These are phyloP conservation scores for Drosophila falleni DNA, from an alignment of 2,888 invertebrate genomes.

Conservation along the genomic window DNA sequence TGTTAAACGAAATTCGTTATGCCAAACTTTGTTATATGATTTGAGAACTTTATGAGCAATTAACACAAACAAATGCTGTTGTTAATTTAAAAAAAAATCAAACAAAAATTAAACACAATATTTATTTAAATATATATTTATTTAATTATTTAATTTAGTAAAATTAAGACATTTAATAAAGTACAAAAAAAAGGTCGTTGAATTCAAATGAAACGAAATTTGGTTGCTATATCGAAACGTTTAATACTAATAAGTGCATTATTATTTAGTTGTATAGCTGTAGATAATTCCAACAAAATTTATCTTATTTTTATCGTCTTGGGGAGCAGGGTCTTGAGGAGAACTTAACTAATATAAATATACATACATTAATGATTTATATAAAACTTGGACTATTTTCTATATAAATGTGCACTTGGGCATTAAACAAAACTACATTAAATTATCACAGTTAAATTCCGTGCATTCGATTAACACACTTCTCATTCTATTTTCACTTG, in stretches of 20 bases:
- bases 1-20: slow-evolving; percentile 41
- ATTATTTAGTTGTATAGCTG: slow-evolving; percentile 18
- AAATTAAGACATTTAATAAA: slow-evolving; percentile 25
- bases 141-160: slow-evolving; percentile 29
- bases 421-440: slow-evolving; percentile 62
- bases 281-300: slow-evolving; percentile 4
- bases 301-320: slow-evolving; percentile 6
- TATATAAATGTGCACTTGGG: slow-evolving; percentile 64
- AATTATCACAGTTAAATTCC: slow-evolving; percentile 81
- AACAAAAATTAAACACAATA: slow-evolving; percentile 32
- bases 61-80: slow-evolving; percentile 16
- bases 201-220: slow-evolving; percentile 19
- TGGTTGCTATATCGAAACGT: slow-evolving; percentile 18
- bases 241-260: slow-evolving; percentile 59
- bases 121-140: slow-evolving; percentile 17
- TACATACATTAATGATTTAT: slow-evolving; percentile 34
- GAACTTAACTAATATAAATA: slow-evolving; percentile 60
- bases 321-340: background rate
- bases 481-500: slow-evolving; percentile 36
- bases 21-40: slow-evolving; percentile 35
- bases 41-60: slow-evolving; percentile 25
- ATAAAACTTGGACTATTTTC: slow-evolving; percentile 58
- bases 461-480: slow-evolving; percentile 74
- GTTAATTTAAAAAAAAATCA: slow-evolving; percentile 8
- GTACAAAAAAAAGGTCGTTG: slow-evolving; percentile 29